Evolutionary conservation across 2,797 vertebrate species (phyloP).

Genomic region (Acanthornis magna): DNA sequence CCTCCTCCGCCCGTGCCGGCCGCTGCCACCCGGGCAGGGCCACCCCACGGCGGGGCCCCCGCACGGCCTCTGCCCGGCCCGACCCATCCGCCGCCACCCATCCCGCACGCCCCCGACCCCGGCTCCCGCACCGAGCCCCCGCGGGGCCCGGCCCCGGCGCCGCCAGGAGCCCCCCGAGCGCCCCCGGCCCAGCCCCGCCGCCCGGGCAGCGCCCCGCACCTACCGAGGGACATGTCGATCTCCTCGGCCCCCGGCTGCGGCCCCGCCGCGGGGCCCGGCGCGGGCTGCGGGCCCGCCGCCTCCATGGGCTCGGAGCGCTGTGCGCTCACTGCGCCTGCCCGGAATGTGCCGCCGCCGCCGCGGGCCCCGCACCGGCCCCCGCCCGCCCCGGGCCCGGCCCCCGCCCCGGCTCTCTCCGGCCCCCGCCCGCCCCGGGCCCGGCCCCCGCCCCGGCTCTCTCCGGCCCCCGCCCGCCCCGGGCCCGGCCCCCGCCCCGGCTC

Average conservation of each 20-base stretch:
- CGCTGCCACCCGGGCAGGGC: not conserved
- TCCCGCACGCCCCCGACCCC: not conserved
- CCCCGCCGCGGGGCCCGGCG: not conserved
- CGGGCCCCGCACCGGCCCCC: not conserved
- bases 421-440: not conserved
- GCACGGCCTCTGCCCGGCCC: not conserved
- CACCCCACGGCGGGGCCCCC: not conserved
- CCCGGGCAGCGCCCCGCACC: not conserved
- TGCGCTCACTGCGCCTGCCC: constrained; percentile 10
- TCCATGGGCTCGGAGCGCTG: constrained; percentile 11
- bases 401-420: not conserved
- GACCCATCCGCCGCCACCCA: accelerated
- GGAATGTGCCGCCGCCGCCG: not conserved
- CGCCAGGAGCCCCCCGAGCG: not conserved
- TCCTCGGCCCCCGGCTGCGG: not conserved
- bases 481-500: not conserved
- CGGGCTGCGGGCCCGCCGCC: not conserved
- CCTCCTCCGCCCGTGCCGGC: not conserved
- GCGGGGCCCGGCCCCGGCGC: not conserved
- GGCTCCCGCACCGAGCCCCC: not conserved
- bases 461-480: no score
- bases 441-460: no score
- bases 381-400: not conserved
- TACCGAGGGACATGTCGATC: constrained; percentile 71
- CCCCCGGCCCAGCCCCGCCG: not conserved